phyloP scores from a whole-genome alignment of 2,797 vertebrate species.

The Falco peregrinus region DNA sequence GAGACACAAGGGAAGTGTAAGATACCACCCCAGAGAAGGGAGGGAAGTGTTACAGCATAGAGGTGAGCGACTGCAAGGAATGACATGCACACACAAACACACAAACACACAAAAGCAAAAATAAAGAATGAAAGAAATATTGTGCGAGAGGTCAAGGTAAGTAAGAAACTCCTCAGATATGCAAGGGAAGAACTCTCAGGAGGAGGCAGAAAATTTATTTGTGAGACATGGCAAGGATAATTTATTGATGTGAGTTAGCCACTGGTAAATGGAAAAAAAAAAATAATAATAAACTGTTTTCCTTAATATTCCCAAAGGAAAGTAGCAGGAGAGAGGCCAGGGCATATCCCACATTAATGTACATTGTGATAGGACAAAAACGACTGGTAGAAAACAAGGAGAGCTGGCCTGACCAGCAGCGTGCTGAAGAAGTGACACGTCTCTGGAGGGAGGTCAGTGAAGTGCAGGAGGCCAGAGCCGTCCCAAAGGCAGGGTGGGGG shows the following conservation, averaged over 20 bases:
- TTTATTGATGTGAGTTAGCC: constrained; percentile 33
- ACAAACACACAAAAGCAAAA: neutral
- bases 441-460: neutral
- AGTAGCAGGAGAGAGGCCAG: neutral
- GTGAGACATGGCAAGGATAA: neutral
- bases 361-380: neutral
- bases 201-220: constrained; percentile 4
- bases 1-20: neutral
- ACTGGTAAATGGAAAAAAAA: neutral
- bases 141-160: constrained; percentile 7
- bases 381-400: neutral
- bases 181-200: neutral
- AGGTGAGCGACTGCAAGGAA: neutral
- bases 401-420: neutral
- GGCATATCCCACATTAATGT: neutral
- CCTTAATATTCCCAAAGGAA: constrained; percentile 41
- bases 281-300: constrained; percentile 17
- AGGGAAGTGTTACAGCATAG: neutral
- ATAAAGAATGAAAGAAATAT: constrained; percentile 2
- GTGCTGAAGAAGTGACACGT: neutral
- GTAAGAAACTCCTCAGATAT: constrained; percentile 25
- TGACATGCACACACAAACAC: rapidly evolving
- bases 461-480: neutral
- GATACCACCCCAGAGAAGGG: neutral
- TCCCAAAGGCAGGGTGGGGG: rapidly evolving